Percentiles rank a stretch among this genome's conserved stretches.
These are phyloP conservation scores for Cyclargus thomasi DNA, from an alignment of 1,140 invertebrate genomes.

Conservation along the genomic window DNA sequence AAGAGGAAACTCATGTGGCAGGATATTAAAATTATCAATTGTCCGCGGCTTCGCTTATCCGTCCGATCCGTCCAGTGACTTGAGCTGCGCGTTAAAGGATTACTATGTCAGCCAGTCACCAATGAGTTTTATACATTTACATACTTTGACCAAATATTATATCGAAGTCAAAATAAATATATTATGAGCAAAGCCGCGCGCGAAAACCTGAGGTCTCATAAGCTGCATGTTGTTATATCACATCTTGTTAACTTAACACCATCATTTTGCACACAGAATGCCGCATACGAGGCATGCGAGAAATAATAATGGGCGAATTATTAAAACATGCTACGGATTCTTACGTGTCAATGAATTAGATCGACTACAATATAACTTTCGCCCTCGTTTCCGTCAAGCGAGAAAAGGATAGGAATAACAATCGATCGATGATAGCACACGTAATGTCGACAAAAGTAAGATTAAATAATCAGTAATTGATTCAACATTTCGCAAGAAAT, in stretches of 20 bases:
- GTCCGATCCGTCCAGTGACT: too few species aligned
- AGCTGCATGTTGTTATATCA: background rate
- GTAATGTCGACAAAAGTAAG: slow-evolving; percentile 13
- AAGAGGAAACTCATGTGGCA: too few species aligned
- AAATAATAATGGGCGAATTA: slow-evolving; percentile 14
- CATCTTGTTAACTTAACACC: background rate
- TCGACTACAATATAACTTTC: slow-evolving; percentile 11
- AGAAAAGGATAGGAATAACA: slow-evolving; percentile 13
- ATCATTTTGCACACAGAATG: background rate
- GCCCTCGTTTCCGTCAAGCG: slow-evolving; percentile 6
- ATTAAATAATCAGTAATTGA: slow-evolving; percentile 29
- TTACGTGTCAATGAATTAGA: slow-evolving; percentile 16
- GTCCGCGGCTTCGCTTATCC: too few species aligned
- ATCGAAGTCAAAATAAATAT: too few species aligned
- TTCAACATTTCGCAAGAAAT: slow-evolving; percentile 27
- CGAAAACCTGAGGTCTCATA: background rate
- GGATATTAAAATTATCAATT: too few species aligned
- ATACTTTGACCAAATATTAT: too few species aligned
- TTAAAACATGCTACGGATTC: slow-evolving; percentile 8
- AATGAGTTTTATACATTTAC: too few species aligned
- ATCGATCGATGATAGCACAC: slow-evolving; percentile 6
- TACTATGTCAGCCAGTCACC: too few species aligned
- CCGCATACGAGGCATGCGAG: background rate
- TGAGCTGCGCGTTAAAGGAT: too few species aligned
- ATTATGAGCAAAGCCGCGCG: too few species aligned